Evolutionary conservation across 2,113 vertebrate genomes (phyloP).

Genomic region (Meriones unguiculatus): DNA sequence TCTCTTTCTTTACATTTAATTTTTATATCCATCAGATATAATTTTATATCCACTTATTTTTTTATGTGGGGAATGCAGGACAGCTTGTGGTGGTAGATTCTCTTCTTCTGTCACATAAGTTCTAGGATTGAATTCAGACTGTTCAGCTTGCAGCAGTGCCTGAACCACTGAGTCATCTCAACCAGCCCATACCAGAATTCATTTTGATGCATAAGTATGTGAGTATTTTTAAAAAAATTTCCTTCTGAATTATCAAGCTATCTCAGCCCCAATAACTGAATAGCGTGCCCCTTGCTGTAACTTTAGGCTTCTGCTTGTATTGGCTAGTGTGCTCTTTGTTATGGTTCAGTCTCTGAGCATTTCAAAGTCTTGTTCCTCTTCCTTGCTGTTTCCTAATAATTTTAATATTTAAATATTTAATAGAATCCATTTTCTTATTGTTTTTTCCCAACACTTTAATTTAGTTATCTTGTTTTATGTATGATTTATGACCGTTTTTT

Average conservation of each 20-base stretch:
- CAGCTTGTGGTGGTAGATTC: background rate
- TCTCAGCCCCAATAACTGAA: background rate
- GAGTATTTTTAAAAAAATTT: background rate
- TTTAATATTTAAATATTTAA: slow-evolving; percentile 21
- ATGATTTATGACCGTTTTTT: slow-evolving; percentile 40
- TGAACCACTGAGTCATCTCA: background rate
- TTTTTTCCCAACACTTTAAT: slow-evolving; percentile 10
- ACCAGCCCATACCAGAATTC: background rate
- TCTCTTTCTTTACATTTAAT: background rate
- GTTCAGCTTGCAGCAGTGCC: background rate
- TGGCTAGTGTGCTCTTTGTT: background rate
- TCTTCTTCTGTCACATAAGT: background rate
- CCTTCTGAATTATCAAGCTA: background rate
- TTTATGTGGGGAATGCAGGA: background rate
- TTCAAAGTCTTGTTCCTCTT: background rate
- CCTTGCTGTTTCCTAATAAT: background rate
- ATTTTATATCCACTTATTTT: background rate
- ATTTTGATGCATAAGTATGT: background rate
- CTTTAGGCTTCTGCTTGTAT: background rate
- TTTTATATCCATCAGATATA: background rate
- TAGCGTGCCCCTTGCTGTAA: background rate
- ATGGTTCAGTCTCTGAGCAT: background rate
- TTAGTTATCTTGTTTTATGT: slow-evolving; percentile 1
- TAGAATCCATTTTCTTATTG: background rate
- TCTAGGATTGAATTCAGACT: background rate